A percentile compares a stretch with the other conserved stretches of the same genome.
Evolutionary conservation across 2,888 invertebrate species (phyloP).

Genomic region (Chaetogeoica ovagalla): DNA sequence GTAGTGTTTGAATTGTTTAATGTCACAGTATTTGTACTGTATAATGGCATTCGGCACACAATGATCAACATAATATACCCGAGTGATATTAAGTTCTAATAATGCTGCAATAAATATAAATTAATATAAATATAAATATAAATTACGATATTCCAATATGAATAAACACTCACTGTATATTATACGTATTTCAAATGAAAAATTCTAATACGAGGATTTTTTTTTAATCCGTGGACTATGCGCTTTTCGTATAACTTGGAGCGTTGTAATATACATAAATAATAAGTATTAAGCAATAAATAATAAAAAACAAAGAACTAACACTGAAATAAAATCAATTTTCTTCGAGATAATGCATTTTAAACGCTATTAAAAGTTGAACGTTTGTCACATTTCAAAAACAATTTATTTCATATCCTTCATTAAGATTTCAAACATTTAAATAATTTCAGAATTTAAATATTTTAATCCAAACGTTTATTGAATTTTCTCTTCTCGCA

Average conservation of each 20-base stretch:
- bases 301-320: not conserved
- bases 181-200: not conserved
- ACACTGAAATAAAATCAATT: not conserved
- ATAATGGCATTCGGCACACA: not conserved
- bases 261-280: not conserved
- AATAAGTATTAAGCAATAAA: not conserved
- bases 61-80: not conserved
- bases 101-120: not conserved
- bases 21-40: not conserved
- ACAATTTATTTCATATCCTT: too few relatives aligned
- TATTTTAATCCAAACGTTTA: too few relatives aligned
- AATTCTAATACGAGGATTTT: not conserved
- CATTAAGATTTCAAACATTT: too few relatives aligned
- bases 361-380: too few relatives aligned
- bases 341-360: too few relatives aligned
- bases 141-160: not conserved
- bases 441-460: too few relatives aligned
- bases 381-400: too few relatives aligned
- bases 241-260: not conserved
- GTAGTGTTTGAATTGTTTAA: too few relatives aligned
- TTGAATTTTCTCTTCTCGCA: too few relatives aligned
- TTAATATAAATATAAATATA: not conserved
- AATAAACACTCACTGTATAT: not conserved
- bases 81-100: not conserved
- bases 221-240: too few relatives aligned